These are phyloP conservation scores for Entelurus aequoreus DNA, from an alignment of 2,113 vertebrate genomes.

Conservation along the genomic window DNA sequence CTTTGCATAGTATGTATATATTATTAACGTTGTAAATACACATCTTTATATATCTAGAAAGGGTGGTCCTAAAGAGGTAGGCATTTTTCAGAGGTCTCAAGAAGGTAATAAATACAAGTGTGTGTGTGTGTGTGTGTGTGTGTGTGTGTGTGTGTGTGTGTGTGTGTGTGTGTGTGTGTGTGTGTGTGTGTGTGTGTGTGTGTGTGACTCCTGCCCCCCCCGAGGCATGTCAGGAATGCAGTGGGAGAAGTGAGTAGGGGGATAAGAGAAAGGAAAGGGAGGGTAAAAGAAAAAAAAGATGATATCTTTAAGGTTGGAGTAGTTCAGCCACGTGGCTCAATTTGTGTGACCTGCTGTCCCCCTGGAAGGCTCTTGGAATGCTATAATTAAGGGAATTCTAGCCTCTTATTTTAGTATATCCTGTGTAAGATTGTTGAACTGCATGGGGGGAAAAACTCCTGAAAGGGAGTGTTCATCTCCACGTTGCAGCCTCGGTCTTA, in stretches of 20 bases:
- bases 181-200: slow-evolving; percentile 47
- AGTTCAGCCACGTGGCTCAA: slow-evolving; percentile 21
- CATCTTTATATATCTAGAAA: no score
- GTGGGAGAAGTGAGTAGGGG: slow-evolving; percentile 37
- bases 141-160: slow-evolving; percentile 46
- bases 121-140: slow-evolving; percentile 49
- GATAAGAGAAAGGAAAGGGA: slow-evolving; percentile 37
- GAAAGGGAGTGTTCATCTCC: slow-evolving; percentile 27
- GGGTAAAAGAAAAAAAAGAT: slow-evolving; percentile 41
- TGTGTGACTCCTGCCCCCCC: slow-evolving; percentile 56
- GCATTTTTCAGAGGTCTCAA: no score
- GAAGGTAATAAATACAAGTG: no score
- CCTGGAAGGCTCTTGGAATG: slow-evolving; percentile 28
- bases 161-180: slow-evolving; percentile 55
- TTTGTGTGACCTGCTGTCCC: slow-evolving; percentile 39
- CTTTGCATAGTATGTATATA: no score
- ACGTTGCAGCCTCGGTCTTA: no score
- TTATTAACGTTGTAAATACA: no score
- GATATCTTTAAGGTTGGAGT: slow-evolving; percentile 34
- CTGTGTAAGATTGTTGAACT: slow-evolving; percentile 33
- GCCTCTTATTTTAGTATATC: slow-evolving; percentile 6
- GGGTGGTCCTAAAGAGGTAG: no score
- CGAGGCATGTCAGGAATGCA: slow-evolving; percentile 67
- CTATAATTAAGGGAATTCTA: slow-evolving; percentile 15
- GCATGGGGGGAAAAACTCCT: slow-evolving; percentile 17